Evolutionary conservation across 2,888 invertebrate species (phyloP), one percentile per base, ranked within the genome.

Genomic region (Cistogaster globosa): DNA sequence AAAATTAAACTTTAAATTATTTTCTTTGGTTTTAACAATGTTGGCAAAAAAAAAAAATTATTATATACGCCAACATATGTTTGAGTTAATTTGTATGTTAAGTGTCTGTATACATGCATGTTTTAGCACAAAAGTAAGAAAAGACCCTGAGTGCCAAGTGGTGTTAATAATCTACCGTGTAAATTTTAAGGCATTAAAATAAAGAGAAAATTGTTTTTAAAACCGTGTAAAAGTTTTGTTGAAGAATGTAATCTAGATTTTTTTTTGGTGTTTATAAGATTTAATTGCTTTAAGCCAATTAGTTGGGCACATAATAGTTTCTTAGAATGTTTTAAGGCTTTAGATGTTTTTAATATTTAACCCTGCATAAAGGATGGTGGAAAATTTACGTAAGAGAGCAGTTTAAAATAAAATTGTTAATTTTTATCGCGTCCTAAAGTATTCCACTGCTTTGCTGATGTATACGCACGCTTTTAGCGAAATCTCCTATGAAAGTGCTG

Each of bases 21-120:
- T 65, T 67, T 83, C 45, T 42, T 55, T 48, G 26, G 20, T 42
- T 65, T 36, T 76, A 80, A 72, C 62, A 80, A 80, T 75, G 78
- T 45, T 69, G 57, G 36, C 32, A 32, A 60, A 14, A 71, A 76
- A 57, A 74, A 62, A 32, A 32, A 32, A 8, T 5, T 0, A 32
- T 32, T 32, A 32, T 32, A 32, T 32, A 32, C 6, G 32, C 32
- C 32, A 32, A 14, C 62, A 48, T 65, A 38, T 65, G 65, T 14
- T 51, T 22, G n/a, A 16, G 20, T 53, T 8, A 5, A 38, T n/a
- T 2, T 14, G 36, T 22, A 36, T 18, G 32, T 32, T 32, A 32
- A 11, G 63, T 60, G 26, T 0, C 42, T 38, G 22, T 2, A 7
- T 18, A n/a, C n/a, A 5, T 32, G 48, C n/a, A 5, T 32, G 48